These are phyloP conservation scores for Osmoderma eremita DNA, from an alignment of 2,888 invertebrate species.

Conservation along the genomic window DNA sequence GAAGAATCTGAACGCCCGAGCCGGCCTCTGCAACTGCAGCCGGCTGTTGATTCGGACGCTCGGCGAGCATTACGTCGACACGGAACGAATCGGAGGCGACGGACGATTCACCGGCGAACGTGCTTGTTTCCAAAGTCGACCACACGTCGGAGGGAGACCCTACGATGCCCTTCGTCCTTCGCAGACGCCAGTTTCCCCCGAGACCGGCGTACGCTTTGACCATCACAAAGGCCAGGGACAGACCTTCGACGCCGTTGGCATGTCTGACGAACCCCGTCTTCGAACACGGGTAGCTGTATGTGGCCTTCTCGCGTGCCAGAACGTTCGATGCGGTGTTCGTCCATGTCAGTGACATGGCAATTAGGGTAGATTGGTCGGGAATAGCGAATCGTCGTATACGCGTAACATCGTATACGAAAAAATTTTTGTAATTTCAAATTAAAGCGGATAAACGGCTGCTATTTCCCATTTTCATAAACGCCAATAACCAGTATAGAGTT, in stretches of 20 bases:
- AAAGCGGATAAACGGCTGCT: too few relatives aligned
- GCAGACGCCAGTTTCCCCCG: slow-evolving; percentile 51
- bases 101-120: background rate
- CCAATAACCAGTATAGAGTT: too few relatives aligned
- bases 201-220: slow-evolving; percentile 51
- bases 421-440: too few relatives aligned
- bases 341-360: too few relatives aligned
- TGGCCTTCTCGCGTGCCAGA: slow-evolving; percentile 15
- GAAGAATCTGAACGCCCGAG: slow-evolving; percentile 46
- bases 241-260: slow-evolving; percentile 16
- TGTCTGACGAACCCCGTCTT: slow-evolving; percentile 21
- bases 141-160: slow-evolving; percentile 23
- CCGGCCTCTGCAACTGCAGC: slow-evolving; percentile 49
- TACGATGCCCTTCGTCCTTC: slow-evolving; percentile 47
- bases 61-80: slow-evolving; percentile 11
- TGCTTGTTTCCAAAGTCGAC: slow-evolving; percentile 36
- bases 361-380: too few relatives aligned
- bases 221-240: slow-evolving; percentile 54
- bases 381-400: too few relatives aligned
- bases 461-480: too few relatives aligned
- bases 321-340: too few relatives aligned
- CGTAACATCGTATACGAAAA: too few relatives aligned
- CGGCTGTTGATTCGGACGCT: slow-evolving; percentile 26
- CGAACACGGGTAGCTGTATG: slow-evolving; percentile 31
- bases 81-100: slow-evolving; percentile 9